Base-by-base conservation (phyloP, 2,888 invertebrate species). In the Tupiocoris notatus region DNA sequence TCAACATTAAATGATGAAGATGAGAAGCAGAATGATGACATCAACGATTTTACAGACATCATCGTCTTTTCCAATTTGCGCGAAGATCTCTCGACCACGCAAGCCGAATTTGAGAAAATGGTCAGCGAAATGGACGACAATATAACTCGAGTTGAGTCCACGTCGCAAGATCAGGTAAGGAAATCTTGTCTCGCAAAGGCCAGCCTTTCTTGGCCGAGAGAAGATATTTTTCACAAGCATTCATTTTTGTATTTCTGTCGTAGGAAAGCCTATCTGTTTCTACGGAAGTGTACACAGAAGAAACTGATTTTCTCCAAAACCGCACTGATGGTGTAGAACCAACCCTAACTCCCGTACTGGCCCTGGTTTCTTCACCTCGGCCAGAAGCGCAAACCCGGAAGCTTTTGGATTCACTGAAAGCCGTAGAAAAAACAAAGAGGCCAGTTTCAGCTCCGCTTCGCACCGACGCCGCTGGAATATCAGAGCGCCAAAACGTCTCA, bases 1-100 rank as follows among this genome's bases (percentile, higher is more conserved):
- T 16, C 21, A 2, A n/a, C 65, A 25, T 63, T 21, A 12, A 3
- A 57, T 1, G 18, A 77, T 66, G 21, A 71, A 24, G 58, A 64
- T 25, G 54, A 68, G n/a, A 68, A 58, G 25, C 68, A 66, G 57
- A 59, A 59, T 7, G 76, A 77, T 12, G 77, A 74, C 3, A 70
- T 65, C 2, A 78, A 74, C 59, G 79, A 79, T 61, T 79, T 79
- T 21, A 79, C 79, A 7, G 79, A 79, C 73, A 79, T 78, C 2
- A 78, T 79, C n/a, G 78, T 78, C 16, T 77, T 77, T 56, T 75
- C 78, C 1, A 77, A 77, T 39, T 73, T 77, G 57, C 77, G 75
- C 56, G 79, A 78, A 21, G 76, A 78, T 24, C 67, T 77, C 3
- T 76, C 77, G 9, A 77, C 77, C 54, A 78, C 74, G 18, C 65